Conservation (phyloP, 35 echinoderm and acorn worm genomes). For the Heliocidaris erythrogramma region DNA sequence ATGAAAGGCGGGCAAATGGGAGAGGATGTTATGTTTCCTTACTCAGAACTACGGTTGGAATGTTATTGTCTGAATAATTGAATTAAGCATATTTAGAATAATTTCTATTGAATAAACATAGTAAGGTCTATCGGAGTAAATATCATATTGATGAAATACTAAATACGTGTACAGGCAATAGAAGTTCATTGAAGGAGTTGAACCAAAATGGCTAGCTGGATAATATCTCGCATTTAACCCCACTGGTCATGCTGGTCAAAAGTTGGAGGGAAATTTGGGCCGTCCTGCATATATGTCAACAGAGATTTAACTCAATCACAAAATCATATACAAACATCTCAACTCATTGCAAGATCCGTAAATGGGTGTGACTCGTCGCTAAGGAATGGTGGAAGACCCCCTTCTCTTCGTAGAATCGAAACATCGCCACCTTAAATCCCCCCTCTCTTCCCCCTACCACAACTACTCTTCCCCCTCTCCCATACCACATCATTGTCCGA, state of each 20-base stretch:
- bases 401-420: background rate
- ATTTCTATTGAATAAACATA: no score
- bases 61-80: no score
- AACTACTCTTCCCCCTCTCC: background rate
- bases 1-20: no score
- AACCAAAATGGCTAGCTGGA: no score
- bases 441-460: background rate
- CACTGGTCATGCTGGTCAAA: background rate
- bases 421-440: background rate
- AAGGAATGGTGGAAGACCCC: background rate
- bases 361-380: constrained; percentile 6
- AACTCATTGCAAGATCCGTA: background rate
- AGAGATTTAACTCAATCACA: background rate
- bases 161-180: no score
- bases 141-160: no score
- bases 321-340: background rate
- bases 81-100: no score
- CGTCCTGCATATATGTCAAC: background rate
- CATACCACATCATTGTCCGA: no score
- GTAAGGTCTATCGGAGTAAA: no score
- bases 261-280: background rate
- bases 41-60: no score
- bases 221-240: background rate
- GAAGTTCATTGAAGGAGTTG: no score
- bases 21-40: no score